These are phyloP conservation scores for Drosophila lowei DNA, from an alignment of 1,140 invertebrate species.

Conservation along the genomic window DNA sequence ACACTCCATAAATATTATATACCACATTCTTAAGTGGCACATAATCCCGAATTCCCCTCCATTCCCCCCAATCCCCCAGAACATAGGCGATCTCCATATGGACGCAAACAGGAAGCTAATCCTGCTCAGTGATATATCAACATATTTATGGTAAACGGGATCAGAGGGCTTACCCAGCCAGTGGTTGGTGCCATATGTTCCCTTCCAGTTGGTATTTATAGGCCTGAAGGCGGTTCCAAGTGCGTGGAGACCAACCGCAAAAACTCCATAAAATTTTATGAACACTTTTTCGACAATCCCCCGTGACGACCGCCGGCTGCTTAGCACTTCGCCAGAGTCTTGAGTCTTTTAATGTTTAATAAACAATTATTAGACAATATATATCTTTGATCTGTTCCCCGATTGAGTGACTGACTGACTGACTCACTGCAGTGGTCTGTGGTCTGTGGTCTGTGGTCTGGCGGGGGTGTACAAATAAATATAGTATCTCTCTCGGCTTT, in stretches of 20 bases:
- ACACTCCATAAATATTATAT: conserved; percentile 71
- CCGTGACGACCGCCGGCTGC: conserved; percentile 56
- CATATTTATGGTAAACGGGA: conserved; percentile 81
- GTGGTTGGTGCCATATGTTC: conserved; percentile 68
- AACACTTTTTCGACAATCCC: conserved; percentile 48
- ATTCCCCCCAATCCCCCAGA: too few relatives aligned
- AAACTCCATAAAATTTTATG: conserved; percentile 67
- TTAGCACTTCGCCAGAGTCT: conserved; percentile 54
- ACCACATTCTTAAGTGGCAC: conserved; percentile 50
- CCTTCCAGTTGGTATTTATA: conserved; percentile 41
- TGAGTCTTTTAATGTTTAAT: conserved; percentile 74
- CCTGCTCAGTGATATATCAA: conserved; percentile 81
- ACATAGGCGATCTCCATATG: conserved; percentile 65
- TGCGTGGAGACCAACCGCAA: too few relatives aligned
- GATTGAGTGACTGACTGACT: conserved; percentile 44
- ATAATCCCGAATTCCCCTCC: conserved; percentile 19
- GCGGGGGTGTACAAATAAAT: conserved; percentile 56
- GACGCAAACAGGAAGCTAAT: conserved; percentile 76
- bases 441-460: conserved; percentile 8
- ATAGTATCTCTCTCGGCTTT: conserved; percentile 46
- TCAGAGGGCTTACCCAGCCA: conserved; percentile 64
- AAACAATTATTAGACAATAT: conserved; percentile 80
- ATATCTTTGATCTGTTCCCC: conserved; percentile 44
- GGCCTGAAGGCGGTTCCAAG: conserved; percentile 13
- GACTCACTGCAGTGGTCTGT: conserved; percentile 3